Conservation (phyloP, 2,113 vertebrate genomes). For the Cairina moschata region DNA sequence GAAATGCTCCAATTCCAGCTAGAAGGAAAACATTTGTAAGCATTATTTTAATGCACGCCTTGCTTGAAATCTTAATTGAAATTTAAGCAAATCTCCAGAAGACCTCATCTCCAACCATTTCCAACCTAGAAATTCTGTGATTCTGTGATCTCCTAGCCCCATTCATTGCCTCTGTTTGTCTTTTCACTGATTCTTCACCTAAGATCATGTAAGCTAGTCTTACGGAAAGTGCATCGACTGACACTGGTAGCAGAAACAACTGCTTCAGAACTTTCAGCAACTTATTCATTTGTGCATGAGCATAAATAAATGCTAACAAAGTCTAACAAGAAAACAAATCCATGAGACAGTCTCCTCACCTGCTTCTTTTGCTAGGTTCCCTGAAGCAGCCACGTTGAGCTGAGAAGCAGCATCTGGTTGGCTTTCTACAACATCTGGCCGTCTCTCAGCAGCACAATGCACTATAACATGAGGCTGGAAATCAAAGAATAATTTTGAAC, state of each 20-base stretch:
- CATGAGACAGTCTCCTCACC: conserved; percentile 73
- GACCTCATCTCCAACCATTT: background rate
- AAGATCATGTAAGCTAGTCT: accelerated
- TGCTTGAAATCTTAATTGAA: background rate
- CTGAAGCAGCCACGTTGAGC: conserved; percentile 92
- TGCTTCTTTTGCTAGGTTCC: conserved; percentile 91
- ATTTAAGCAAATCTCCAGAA: background rate
- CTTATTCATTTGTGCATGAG: accelerated
- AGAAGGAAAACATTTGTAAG: background rate
- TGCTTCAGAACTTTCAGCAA: background rate
- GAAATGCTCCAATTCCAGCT: conserved; percentile 83
- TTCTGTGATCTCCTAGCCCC: background rate
- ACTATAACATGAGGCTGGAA: conserved; percentile 92
- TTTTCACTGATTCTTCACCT: background rate
- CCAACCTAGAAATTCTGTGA: too few relatives aligned
- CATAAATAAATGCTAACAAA: background rate
- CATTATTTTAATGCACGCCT: background rate
- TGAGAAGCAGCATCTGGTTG: conserved; percentile 88
- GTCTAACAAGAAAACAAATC: background rate
- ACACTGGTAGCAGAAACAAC: background rate
- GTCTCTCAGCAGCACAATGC: conserved; percentile 96
- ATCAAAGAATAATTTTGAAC: conserved; percentile 68
- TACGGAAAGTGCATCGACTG: accelerated
- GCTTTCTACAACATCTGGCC: conserved; percentile 92
- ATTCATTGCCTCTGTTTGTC: background rate